phyloP scores from a whole-genome alignment of 1,140 invertebrate genomes.

The Drosophila rufa region DNA sequence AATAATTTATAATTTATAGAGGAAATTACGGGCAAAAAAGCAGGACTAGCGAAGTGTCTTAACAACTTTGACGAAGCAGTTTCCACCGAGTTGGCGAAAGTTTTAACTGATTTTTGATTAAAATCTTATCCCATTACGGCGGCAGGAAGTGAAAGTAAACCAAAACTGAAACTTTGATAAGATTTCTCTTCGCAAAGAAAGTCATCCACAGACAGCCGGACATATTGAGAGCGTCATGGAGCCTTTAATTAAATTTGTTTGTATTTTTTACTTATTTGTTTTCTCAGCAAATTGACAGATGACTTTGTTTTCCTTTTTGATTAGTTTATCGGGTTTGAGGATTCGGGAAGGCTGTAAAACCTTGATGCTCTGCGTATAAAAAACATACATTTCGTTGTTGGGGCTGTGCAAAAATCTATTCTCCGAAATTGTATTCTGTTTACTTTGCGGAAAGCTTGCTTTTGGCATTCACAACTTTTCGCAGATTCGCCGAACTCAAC shows the following conservation, averaged over 20 bases:
- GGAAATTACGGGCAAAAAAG: slow-evolving; percentile 28
- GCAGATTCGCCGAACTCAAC: neutral
- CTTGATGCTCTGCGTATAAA: slow-evolving; percentile 1
- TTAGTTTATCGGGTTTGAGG: slow-evolving; percentile 14
- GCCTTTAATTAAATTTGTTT: slow-evolving; percentile 46
- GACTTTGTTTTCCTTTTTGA: slow-evolving; percentile 42
- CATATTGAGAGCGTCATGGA: slow-evolving; percentile 34
- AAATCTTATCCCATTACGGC: slow-evolving; percentile 50
- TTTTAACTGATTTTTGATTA: slow-evolving; percentile 76
- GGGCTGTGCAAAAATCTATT: slow-evolving; percentile 1
- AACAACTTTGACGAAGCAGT: slow-evolving; percentile 50
- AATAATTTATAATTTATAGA: slow-evolving; percentile 54
- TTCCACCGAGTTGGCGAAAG: slow-evolving; percentile 40
- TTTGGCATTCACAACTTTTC: slow-evolving; percentile 12
- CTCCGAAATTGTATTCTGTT: slow-evolving; percentile 10
- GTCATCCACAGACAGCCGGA: slow-evolving; percentile 9
- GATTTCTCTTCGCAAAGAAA: slow-evolving; percentile 17
- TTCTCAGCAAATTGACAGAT: slow-evolving; percentile 35
- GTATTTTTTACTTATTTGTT: slow-evolving; percentile 28
- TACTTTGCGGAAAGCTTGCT: slow-evolving; percentile 20
- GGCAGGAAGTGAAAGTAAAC: slow-evolving; percentile 28
- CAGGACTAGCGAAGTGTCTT: slow-evolving; percentile 16
- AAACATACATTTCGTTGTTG: neutral
- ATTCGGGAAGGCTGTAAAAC: neutral
- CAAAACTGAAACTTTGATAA: slow-evolving; percentile 42